phyloP scores from a whole-genome alignment of 1,140 invertebrate genomes.

The Drosophila erecta region DNA sequence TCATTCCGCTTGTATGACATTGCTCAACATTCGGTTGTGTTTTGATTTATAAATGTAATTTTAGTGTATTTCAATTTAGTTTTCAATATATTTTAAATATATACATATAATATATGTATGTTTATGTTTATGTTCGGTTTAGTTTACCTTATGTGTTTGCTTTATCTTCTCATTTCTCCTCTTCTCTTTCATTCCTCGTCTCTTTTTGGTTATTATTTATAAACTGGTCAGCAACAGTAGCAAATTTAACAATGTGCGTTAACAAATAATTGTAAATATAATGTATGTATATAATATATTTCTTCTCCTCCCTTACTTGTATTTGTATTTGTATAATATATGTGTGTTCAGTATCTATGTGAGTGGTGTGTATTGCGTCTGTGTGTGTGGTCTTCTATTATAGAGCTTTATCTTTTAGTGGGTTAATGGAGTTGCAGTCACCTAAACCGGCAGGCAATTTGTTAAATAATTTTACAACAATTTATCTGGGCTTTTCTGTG shows the following conservation, averaged over 20 bases:
- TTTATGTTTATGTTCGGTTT: conserved; percentile 63
- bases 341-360: conserved; percentile 32
- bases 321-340: conserved; percentile 22
- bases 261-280: conserved; percentile 85
- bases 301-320: conserved; percentile 35
- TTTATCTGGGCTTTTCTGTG: conserved; percentile 47
- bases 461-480: conserved; percentile 76
- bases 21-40: conserved; percentile 53
- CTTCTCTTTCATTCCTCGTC: neutral
- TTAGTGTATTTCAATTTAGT: conserved; percentile 64
- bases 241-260: conserved; percentile 85
- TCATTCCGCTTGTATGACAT: conserved; percentile 30
- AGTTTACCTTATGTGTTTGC: conserved; percentile 68
- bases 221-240: conserved; percentile 85
- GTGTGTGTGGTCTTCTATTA: conserved; percentile 23
- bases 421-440: conserved; percentile 35
- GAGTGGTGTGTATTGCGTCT: conserved; percentile 2
- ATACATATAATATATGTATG: conserved; percentile 83
- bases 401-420: conserved; percentile 21
- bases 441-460: conserved; percentile 59
- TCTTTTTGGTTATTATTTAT: conserved; percentile 68
- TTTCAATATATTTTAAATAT: conserved; percentile 81
- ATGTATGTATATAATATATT: conserved; percentile 75
- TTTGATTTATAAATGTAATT: conserved; percentile 80
- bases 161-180: conserved; percentile 22